Conservation (phyloP, 2,888 invertebrate species). For the Auanema sp. region DNA sequence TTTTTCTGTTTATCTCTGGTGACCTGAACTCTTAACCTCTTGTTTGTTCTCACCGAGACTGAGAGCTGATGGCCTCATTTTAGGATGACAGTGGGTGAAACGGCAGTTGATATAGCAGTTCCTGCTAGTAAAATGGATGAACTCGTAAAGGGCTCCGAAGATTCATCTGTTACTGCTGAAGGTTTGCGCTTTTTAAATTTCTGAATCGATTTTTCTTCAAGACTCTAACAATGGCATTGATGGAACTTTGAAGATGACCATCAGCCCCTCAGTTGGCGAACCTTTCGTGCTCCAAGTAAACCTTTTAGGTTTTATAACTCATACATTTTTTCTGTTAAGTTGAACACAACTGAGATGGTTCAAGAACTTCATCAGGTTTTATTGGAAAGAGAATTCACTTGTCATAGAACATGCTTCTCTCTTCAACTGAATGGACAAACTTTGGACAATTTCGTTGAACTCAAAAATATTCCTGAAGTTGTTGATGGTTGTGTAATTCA, state of each 20-base stretch:
- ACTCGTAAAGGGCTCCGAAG: no score
- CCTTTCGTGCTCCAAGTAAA: conserved; percentile 33
- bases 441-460: conserved; percentile 93
- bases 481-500: conserved; percentile 91
- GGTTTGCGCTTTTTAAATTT: no score
- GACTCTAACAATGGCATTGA: conserved; percentile 13
- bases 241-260: conserved; percentile 29
- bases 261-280: conserved; percentile 34
- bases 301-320: neutral
- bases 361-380: conserved; percentile 94
- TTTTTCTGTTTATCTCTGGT: conserved; percentile 4
- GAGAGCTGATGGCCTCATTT: no score
- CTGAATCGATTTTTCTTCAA: neutral
- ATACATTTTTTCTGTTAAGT: conserved; percentile 68
- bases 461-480: conserved; percentile 91
- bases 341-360: conserved; percentile 94
- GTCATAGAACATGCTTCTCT: conserved; percentile 90
- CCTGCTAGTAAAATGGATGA: no score
- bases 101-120: no score
- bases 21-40: conserved; percentile 1
- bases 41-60: no score
- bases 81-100: no score
- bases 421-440: conserved; percentile 79
- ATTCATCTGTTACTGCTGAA: no score
- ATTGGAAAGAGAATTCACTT: conserved; percentile 97